A percentile compares a stretch with the other conserved stretches of the same genome.
Conservation (phyloP, 2,888 invertebrate species). For the Caenorhabditis virilis region DNA sequence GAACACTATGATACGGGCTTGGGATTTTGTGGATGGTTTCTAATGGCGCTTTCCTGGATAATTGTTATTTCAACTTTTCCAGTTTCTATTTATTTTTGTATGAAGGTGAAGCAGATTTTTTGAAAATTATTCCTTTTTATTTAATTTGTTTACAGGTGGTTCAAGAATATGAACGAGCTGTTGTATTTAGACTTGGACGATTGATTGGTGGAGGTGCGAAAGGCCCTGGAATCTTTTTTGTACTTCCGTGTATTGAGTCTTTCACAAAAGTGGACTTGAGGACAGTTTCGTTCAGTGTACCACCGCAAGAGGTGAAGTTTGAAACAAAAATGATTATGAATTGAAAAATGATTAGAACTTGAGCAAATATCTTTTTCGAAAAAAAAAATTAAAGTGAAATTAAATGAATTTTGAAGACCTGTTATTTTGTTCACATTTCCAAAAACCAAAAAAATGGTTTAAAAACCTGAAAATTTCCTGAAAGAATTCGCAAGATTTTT, state of each 20-base stretch:
- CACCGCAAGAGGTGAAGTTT: slow-evolving; percentile 86
- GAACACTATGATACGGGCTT: slow-evolving; percentile 66
- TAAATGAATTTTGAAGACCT: too few relatives aligned
- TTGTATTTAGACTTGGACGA: slow-evolving; percentile 84
- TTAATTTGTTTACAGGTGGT: slow-evolving; percentile 55
- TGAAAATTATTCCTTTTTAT: background rate
- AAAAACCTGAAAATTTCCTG: too few relatives aligned
- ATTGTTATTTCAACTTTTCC: slow-evolving; percentile 57
- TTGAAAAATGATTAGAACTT: too few relatives aligned
- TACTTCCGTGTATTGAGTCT: slow-evolving; percentile 83
- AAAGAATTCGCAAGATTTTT: too few relatives aligned
- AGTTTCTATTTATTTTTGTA: slow-evolving; percentile 58
- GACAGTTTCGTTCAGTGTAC: slow-evolving; percentile 92
- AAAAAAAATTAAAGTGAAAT: too few relatives aligned
- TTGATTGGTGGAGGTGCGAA: slow-evolving; percentile 79
- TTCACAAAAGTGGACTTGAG: slow-evolving; percentile 90
- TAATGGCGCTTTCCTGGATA: slow-evolving; percentile 57
- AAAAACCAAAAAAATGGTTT: too few relatives aligned
- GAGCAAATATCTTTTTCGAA: too few relatives aligned
- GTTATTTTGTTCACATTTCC: too few relatives aligned
- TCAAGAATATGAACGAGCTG: slow-evolving; percentile 77
- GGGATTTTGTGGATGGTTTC: slow-evolving; percentile 61
- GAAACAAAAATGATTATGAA: background rate
- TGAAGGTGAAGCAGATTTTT: slow-evolving; percentile 46
- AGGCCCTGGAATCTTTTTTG: slow-evolving; percentile 72